Base-by-base conservation (phyloP, 2,113 vertebrate genomes). In the Puffinus mauretanicus region DNA sequence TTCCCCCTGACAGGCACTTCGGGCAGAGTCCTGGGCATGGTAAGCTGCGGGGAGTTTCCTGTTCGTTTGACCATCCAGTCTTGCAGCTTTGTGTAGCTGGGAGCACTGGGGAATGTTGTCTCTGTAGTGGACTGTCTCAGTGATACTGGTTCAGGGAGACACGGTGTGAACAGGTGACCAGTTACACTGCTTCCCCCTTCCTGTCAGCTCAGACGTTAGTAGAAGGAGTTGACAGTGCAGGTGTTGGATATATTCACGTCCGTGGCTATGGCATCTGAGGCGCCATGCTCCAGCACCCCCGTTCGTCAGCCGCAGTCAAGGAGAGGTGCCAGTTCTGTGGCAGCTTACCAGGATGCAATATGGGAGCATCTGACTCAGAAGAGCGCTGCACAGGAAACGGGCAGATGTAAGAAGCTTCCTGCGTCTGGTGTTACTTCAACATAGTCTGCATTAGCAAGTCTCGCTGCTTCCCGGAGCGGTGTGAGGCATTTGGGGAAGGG, bases 11-110 rank as follows among this genome's bases (percentile, higher is more conserved):
- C 24, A 1, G 98, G 98, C 26, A 40, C 88, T 82, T 99, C 99
- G 0, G 99, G 99, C 78, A 97, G 92, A 54, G 92, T 99, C 51
- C 98, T 99, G 64, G 99, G 99, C 81, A 98, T 98, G 98, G 99
- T 99, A 90, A 98, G 98, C 94, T 58, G 21, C 2, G 4, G 12
- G 65, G 34, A 16, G 8, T 25, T 81, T 36, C 29, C 34, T 20
- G 0, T 19, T 24, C 9, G 0, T 36, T 16, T 55, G 73, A 40
- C 40, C 17, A 2, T 14, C 9, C 2, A 10, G 29, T 42, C 57
- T 61, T 49, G 12, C 46, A 57, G 46, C 47, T 67, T 36, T 27
- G 17, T 42, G 15, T 26, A 26, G 34, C 52, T 86, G 88, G 58
- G 57, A 88, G 72, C 2, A 4, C 34, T 42, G 69, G 32, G 30